Percentiles rank a stretch among this genome's conserved stretches.
phyloP scores from a whole-genome alignment of 1,140 invertebrate genomes.

The Mactra quadrangularis region DNA sequence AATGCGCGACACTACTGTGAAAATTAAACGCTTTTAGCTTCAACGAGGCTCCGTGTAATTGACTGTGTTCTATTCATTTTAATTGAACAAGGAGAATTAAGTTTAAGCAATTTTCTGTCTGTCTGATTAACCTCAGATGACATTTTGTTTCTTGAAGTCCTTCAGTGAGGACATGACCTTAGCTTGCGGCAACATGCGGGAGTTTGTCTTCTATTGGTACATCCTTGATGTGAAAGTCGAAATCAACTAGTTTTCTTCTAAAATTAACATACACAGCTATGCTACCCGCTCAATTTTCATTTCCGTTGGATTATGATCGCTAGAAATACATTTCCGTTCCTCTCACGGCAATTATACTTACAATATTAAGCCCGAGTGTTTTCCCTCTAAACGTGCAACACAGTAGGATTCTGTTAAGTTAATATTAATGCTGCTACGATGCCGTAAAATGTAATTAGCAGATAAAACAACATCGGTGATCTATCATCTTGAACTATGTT shows the following conservation, averaged over 20 bases:
- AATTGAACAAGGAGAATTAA: slow-evolving; percentile 47
- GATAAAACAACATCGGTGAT: too few relatives aligned
- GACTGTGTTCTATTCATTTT: slow-evolving; percentile 37
- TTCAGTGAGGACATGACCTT: slow-evolving; percentile 38
- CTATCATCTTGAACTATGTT: too few relatives aligned
- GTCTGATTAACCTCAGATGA: slow-evolving; percentile 52
- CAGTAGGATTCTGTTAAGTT: too few relatives aligned
- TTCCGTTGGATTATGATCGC: slow-evolving; percentile 36
- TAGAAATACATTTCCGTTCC: background rate
- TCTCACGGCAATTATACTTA: too few relatives aligned
- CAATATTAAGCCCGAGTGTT: too few relatives aligned
- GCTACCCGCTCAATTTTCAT: slow-evolving; percentile 37
- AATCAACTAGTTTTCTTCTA: slow-evolving; percentile 9
- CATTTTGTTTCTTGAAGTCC: slow-evolving; percentile 23
- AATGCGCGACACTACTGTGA: slow-evolving; percentile 8
- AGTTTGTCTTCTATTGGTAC: background rate
- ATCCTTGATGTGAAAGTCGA: background rate
- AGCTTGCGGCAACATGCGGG: slow-evolving; percentile 10
- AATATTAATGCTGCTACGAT: too few relatives aligned
- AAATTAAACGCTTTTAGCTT: slow-evolving; percentile 58
- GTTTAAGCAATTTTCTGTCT: slow-evolving; percentile 13
- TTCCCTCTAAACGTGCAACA: too few relatives aligned
- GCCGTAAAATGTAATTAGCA: too few relatives aligned
- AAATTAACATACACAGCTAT: background rate
- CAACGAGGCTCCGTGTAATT: slow-evolving; percentile 50